Conservation (phyloP, 1,140 invertebrate species). For the Octopus bimaculoides region DNA sequence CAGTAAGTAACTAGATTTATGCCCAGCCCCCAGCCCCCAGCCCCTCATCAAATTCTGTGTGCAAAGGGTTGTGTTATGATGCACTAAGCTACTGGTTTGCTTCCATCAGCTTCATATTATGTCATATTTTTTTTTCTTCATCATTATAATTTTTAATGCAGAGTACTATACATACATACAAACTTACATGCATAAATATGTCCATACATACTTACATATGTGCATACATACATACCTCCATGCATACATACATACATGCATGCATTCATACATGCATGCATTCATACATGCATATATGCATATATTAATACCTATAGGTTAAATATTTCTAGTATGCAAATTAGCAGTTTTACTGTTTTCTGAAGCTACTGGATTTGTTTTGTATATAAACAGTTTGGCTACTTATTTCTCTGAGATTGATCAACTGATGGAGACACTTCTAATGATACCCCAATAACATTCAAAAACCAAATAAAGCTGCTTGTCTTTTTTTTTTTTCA, state of each 20-base stretch:
- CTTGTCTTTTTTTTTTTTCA: no score
- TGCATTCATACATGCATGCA: not conserved
- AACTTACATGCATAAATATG: not conserved
- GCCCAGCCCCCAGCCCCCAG: no score
- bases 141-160: not conserved
- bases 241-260: not conserved
- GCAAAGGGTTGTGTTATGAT: not conserved
- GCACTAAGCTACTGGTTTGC: not conserved
- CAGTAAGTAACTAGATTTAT: no score
- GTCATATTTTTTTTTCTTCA: not conserved
- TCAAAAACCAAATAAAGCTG: no score
- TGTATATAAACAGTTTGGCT: no score
- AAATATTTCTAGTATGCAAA: not conserved
- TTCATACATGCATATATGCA: not conserved
- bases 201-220: not conserved
- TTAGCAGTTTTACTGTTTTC: no score
- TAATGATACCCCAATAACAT: no score
- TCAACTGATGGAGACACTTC: no score
- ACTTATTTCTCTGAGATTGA: no score
- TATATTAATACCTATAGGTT: not conserved
- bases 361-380: no score
- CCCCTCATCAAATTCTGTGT: not conserved
- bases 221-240: not conserved
- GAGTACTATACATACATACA: not conserved
- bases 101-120: not conserved